A percentile compares a stretch with the other conserved stretches of the same genome.
Evolutionary conservation across 1,140 invertebrate species (phyloP).

Genomic region (Adoxophyes honmai): DNA sequence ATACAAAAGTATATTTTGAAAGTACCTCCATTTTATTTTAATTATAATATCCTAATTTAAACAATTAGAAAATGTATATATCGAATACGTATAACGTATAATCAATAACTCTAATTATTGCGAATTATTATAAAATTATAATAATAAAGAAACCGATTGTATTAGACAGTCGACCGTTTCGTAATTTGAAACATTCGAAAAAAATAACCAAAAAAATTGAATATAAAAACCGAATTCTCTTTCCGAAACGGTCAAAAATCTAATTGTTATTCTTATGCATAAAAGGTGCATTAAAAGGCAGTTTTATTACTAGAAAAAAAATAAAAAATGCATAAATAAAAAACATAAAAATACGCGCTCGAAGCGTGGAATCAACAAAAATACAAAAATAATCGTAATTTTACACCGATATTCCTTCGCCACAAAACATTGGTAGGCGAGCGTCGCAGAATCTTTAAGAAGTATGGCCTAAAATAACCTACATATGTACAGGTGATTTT

Average conservation of each 20-base stretch:
- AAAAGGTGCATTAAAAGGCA: conserved; percentile 15
- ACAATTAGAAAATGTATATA: conserved; percentile 51
- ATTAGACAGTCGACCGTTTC: conserved; percentile 68
- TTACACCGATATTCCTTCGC: too few species aligned
- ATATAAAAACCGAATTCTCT: too few species aligned
- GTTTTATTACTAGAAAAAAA: conserved; percentile 19
- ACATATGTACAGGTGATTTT: conserved; percentile 51
- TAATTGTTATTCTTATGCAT: conserved; percentile 41
- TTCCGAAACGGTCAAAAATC: conserved; percentile 64
- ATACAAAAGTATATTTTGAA: conserved; percentile 27
- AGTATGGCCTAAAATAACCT: conserved; percentile 36
- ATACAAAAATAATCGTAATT: too few species aligned
- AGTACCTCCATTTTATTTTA: conserved; percentile 56
- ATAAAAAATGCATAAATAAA: conserved; percentile 21
- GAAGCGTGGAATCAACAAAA: too few species aligned
- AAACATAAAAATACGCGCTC: not conserved
- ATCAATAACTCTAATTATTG: conserved; percentile 49
- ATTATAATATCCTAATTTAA: conserved; percentile 60
- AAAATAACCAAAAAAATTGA: too few species aligned
- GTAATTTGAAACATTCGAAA: conserved; percentile 16
- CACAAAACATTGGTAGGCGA: too few species aligned
- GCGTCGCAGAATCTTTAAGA: not conserved
- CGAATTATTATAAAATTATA: conserved; percentile 38
- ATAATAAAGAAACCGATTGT: conserved; percentile 42
- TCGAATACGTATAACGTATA: conserved; percentile 44